Base-by-base conservation (phyloP, 2,113 vertebrate species). In the Archilochus colubris region DNA sequence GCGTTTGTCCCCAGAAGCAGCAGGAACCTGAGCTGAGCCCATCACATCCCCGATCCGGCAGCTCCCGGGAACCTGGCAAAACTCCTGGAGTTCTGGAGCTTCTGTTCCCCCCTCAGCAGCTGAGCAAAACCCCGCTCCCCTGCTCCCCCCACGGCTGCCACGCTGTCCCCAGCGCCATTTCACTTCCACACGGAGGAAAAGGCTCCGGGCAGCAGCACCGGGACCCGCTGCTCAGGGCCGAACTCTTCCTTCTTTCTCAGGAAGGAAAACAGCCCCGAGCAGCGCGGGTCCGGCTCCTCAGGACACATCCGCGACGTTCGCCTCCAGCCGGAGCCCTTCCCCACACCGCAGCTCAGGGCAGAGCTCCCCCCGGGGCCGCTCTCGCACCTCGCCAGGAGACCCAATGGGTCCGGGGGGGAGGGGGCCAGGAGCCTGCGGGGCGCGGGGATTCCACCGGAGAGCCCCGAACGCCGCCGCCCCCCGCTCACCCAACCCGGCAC, bases 121-220 rank as follows among this genome's bases (percentile, higher is more conserved):
- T 3, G 14, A 19, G 3, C 14, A 25, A n/a, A 25, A 3, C 2
- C 2, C 0, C 1, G 3, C 2, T 7, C 2, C 15, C 1, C 2
- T 3, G 6, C 73, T 6, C 2, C 0, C 22, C 70, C 0, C 1
- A 2, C 4, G 1, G 7, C 13, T 0, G 4, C 58, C 79, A 6
- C 75, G 9, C 66, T 55, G 84, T 40, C 36, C 30, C 55, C 20
- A 7, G 10, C 3, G 2, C 31, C 43, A 7, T 2, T 17, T 4
- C 22, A 9, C 33, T 14, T 12, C 2, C 53, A 9, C 7, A 1
- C 15, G 53, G 38, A 44, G 36, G 31, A 46, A 8, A 3, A 12
- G 54, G 33, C 6, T 10, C 1, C 1, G 25, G 66, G 54, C 10
- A 23, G 9, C 7, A 4, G 53, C 16, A 0, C 3, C 25, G 46